Percentiles rank a stretch among this genome's conserved stretches.
phyloP scores from a whole-genome alignment of 2,888 invertebrate species.

The Chloromyia formosa region DNA sequence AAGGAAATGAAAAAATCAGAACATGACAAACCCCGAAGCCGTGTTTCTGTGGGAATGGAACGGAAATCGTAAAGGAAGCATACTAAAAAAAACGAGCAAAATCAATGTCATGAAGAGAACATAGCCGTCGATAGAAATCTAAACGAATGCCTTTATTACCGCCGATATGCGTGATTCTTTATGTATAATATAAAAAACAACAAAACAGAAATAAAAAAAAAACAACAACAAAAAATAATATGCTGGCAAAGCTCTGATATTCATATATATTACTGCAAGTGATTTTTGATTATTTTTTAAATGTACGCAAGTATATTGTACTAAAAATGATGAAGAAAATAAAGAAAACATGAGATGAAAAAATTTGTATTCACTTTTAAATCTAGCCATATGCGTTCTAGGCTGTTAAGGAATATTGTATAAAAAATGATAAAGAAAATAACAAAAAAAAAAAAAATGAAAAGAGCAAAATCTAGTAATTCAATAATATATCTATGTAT shows the following conservation, averaged over 20 bases:
- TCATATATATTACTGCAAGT: constrained; percentile 14
- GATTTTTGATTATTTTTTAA: constrained; percentile 18
- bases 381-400: constrained; percentile 8
- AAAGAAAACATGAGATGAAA: not conserved
- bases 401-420: not conserved
- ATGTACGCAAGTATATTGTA: constrained; percentile 25
- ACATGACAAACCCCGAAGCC: too few relatives aligned
- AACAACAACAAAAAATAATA: not conserved
- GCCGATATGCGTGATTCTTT: constrained; percentile 29
- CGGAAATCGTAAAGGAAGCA: too few relatives aligned
- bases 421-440: not conserved
- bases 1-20: not conserved
- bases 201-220: too few relatives aligned
- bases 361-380: constrained; percentile 12
- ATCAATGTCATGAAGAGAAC: not conserved
- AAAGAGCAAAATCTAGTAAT: not conserved
- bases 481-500: constrained; percentile 4
- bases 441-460: too few relatives aligned
- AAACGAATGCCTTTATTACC: constrained; percentile 15
- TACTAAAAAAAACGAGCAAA: too few relatives aligned
- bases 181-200: constrained; percentile 17
- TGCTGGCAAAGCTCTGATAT: constrained; percentile 17
- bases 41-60: too few relatives aligned
- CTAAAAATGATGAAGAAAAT: not conserved
- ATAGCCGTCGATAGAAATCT: constrained; percentile 3